Base-by-base conservation (phyloP, 2,888 invertebrate genomes). In the Dolichomitus sp. region DNA sequence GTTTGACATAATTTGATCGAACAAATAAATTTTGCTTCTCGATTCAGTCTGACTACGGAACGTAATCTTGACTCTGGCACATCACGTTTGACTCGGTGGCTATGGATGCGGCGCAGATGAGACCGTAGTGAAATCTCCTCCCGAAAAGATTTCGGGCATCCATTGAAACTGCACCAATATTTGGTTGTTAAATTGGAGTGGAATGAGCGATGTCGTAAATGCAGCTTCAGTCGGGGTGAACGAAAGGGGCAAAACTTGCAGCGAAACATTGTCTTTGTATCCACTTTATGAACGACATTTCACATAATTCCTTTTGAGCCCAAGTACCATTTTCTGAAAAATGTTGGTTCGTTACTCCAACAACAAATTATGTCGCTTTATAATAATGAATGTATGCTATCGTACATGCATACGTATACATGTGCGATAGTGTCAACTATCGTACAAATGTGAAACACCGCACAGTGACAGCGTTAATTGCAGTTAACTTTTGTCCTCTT, bases 81-180 rank as follows among this genome's bases (percentile, higher is more conserved):
- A 45, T 48, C 14, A 45, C 6, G 30, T 14, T 27, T 48, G 48
- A 27, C 30, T 66, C 30, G 48, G 2, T 27, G 30, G n/a, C 27
- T 48, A 48, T 66, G 48, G 9, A 48, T 66, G 45, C 66, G 48
- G 27, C 66, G 66, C n/a, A 66, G n/a, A 30, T 66, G 66, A 48
- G 66, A 66, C 30, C 48, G 66, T 9, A 66, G n/a, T 23, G 66
- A 66, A 48, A 45, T 66, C 48, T 66, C 66, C 30, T 30, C 48
- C 7, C 30, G 27, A 48, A 66, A 66, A 48, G 66, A 66, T 66
- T 66, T 66, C 48, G 45, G 30, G n/a, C 66, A 66, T 30, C 66
- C 14, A 30, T 66, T 66, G 48, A 48, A 27, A 48, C 66, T 48
- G 27, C 66, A 48, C 66, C 66, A 66, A 66, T 66, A 66, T 66